Conservation (phyloP, 1,140 invertebrate species). For the Sinonovacula constricta region DNA sequence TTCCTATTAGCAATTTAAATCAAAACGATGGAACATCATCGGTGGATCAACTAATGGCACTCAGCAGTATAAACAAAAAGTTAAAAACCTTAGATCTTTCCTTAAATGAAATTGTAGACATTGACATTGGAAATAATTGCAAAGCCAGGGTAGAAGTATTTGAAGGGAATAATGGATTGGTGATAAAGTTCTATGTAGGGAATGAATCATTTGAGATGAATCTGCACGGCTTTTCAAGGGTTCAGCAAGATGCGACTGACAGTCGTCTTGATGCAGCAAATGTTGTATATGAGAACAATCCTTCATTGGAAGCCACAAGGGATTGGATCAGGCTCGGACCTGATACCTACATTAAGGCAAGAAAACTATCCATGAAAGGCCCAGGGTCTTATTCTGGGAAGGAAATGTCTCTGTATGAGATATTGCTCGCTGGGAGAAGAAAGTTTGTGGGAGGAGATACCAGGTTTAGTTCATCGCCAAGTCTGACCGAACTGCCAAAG, state of each 20-base stretch:
- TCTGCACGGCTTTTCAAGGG: slow-evolving; percentile 11
- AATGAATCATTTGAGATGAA: slow-evolving; percentile 17
- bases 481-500: too few relatives aligned
- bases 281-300: too few relatives aligned
- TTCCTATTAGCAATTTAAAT: not conserved
- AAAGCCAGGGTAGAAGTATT: slow-evolving; percentile 28
- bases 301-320: too few relatives aligned
- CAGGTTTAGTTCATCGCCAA: too few relatives aligned
- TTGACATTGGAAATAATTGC: slow-evolving; percentile 30
- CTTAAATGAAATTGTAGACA: slow-evolving; percentile 6
- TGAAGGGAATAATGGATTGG: slow-evolving; percentile 10
- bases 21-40: not conserved
- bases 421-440: too few relatives aligned
- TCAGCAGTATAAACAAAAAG: not conserved
- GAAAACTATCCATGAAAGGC: too few relatives aligned
- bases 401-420: too few relatives aligned
- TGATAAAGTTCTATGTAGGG: slow-evolving; percentile 26
- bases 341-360: too few relatives aligned
- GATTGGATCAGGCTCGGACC: too few relatives aligned
- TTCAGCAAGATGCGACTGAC: not conserved
- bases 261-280: too few relatives aligned
- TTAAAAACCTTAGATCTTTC: slow-evolving; percentile 14
- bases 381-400: too few relatives aligned
- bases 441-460: too few relatives aligned
- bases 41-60: not conserved